phyloP scores from a whole-genome alignment of 2,797 vertebrate species.

The Paramormyrops hopkinsi region DNA sequence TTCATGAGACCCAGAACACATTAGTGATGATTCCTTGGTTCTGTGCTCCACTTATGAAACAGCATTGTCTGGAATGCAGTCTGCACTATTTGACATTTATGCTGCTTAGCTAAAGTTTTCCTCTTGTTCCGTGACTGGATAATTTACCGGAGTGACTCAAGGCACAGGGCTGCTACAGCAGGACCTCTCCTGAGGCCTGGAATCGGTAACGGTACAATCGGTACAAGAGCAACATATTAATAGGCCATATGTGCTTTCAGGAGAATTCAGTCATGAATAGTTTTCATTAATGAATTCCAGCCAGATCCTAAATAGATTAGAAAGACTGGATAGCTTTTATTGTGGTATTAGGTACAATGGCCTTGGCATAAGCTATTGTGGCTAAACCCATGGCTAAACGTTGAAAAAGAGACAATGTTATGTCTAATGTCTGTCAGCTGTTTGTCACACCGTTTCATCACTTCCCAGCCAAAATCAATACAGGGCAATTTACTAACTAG shows the following conservation, averaged over 20 bases:
- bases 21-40: neutral
- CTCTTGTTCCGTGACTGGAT: neutral
- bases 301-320: neutral
- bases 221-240: conserved; percentile 6
- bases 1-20: neutral
- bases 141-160: neutral
- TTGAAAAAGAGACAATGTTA: neutral
- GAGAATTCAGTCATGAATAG: conserved; percentile 4
- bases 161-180: neutral
- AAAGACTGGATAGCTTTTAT: neutral
- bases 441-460: conserved; percentile 12
- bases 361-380: neutral
- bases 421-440: conserved; percentile 13
- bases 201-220: neutral
- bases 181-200: neutral
- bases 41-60: neutral
- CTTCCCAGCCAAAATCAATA: conserved; percentile 21
- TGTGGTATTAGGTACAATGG: neutral
- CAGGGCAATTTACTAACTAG: conserved; percentile 23
- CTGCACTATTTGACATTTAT: neutral
- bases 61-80: neutral
- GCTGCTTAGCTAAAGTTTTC: neutral
- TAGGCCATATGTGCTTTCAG: conserved; percentile 6
- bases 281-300: conserved; percentile 2
- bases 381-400: neutral